A percentile compares a stretch with the other conserved stretches of the same genome.
Evolutionary conservation across 2,888 invertebrate species (phyloP).

Genomic region (Agriopis leucophaearia): DNA sequence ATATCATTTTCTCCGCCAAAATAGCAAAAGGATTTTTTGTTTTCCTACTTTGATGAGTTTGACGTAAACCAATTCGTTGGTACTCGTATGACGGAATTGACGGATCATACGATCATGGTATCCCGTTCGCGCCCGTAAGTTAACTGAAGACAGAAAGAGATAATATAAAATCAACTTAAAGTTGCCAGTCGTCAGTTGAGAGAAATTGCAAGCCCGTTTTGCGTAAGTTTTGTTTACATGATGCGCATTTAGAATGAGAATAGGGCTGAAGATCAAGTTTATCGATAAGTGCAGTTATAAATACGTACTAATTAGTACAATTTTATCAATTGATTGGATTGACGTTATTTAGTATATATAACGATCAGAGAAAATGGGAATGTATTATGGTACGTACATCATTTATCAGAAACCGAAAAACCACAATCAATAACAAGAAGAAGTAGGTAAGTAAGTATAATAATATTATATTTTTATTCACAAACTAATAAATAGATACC

Average conservation of each 20-base stretch:
- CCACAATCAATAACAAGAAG: no score
- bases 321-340: constrained; percentile 18
- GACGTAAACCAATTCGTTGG: constrained; percentile 65
- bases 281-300: constrained; percentile 44
- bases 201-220: constrained; percentile 54
- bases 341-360: background rate
- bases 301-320: background rate
- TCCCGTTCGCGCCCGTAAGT: constrained; percentile 55
- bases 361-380: no score
- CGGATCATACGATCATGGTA: constrained; percentile 78
- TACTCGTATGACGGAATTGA: constrained; percentile 73
- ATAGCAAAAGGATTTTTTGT: constrained; percentile 59
- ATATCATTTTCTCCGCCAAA: constrained; percentile 63
- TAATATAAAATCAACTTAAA: constrained; percentile 45
- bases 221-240: constrained; percentile 50
- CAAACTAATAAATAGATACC: no score
- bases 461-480: no score
- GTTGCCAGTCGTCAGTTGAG: constrained; percentile 60
- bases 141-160: constrained; percentile 56
- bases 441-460: no score
- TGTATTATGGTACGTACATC: no score
- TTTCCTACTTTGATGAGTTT: constrained; percentile 56
- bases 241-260: constrained; percentile 36
- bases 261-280: constrained; percentile 55
- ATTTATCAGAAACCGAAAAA: no score